phyloP scores from a whole-genome alignment of 2,888 invertebrate genomes.

The Endomychus coccineus region DNA sequence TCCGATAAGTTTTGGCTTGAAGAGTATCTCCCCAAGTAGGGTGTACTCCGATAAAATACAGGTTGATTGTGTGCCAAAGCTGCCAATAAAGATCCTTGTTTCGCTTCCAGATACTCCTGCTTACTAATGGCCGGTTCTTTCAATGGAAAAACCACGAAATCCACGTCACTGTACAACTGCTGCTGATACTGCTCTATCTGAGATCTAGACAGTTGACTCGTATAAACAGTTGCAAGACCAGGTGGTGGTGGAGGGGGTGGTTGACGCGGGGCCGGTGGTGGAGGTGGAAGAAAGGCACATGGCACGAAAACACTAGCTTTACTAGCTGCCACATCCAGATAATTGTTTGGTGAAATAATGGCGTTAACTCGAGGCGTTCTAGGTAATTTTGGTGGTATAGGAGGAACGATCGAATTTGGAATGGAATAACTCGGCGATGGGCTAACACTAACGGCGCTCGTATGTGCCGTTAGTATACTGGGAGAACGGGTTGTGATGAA shows the following conservation, averaged over 20 bases:
- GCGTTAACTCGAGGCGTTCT: constrained; percentile 48
- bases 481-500: constrained; percentile 72
- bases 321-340: constrained; percentile 54
- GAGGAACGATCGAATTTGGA: constrained; percentile 38
- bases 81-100: constrained; percentile 66
- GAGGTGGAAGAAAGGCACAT: constrained; percentile 52
- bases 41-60: constrained; percentile 74
- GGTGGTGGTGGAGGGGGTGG: constrained; percentile 58
- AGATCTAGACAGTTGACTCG: constrained; percentile 60
- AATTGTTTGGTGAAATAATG: constrained; percentile 55
- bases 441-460: constrained; percentile 58
- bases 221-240: constrained; percentile 64
- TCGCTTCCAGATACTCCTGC: constrained; percentile 85
- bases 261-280: constrained; percentile 47
- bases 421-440: constrained; percentile 54
- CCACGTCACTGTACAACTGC: constrained; percentile 83
- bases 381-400: constrained; percentile 41
- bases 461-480: constrained; percentile 69
- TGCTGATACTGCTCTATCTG: constrained; percentile 84
- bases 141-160: constrained; percentile 84
- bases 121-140: constrained; percentile 85
- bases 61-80: constrained; percentile 60
- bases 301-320: constrained; percentile 46
- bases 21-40: constrained; percentile 70
- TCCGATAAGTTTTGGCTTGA: constrained; percentile 75